Percentiles rank a stretch among this genome's conserved stretches.
These are phyloP conservation scores for Corythaixoides concolor DNA, from an alignment of 2,113 vertebrate species.

Conservation along the genomic window DNA sequence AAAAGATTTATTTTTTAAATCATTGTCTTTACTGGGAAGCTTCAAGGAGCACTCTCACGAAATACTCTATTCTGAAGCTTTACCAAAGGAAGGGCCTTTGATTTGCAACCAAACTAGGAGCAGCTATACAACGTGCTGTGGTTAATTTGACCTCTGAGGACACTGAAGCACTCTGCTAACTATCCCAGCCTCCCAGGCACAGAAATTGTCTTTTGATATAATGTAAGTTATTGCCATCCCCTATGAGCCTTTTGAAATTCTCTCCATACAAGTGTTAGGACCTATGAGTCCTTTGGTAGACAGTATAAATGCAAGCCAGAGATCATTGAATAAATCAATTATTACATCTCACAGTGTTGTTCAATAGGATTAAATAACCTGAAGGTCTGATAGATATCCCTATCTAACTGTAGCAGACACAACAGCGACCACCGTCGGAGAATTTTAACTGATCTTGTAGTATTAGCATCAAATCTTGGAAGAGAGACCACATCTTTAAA, in stretches of 20 bases:
- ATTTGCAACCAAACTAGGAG: conserved; percentile 32
- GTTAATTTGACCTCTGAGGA: conserved; percentile 43
- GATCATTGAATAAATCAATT: conserved; percentile 30
- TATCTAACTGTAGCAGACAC: not conserved
- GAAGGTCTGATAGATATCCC: not conserved
- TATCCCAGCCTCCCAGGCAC: not conserved
- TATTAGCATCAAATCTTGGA: not conserved
- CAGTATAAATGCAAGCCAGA: not conserved
- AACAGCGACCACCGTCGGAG: not conserved
- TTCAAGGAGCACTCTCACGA: not conserved
- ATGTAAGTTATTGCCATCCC: conserved; percentile 28
- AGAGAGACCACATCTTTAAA: not conserved
- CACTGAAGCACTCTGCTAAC: conserved; percentile 3
- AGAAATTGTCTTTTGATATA: conserved; percentile 16
- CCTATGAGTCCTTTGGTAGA: not conserved
- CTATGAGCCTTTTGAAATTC: conserved; percentile 28
- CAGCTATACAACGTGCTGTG: not conserved
- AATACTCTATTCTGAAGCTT: not conserved
- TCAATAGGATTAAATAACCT: not conserved
- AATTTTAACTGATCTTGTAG: not conserved
- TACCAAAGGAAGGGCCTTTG: conserved; percentile 8
- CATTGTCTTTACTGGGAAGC: not conserved
- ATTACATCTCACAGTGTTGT: not conserved
- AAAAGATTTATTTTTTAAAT: conserved; percentile 16
- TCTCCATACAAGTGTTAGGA: conserved; percentile 1